A percentile compares a stretch with the other conserved stretches of the same genome.
Conservation (phyloP, 1,140 invertebrate species). For the Sycophaga agraensis region DNA sequence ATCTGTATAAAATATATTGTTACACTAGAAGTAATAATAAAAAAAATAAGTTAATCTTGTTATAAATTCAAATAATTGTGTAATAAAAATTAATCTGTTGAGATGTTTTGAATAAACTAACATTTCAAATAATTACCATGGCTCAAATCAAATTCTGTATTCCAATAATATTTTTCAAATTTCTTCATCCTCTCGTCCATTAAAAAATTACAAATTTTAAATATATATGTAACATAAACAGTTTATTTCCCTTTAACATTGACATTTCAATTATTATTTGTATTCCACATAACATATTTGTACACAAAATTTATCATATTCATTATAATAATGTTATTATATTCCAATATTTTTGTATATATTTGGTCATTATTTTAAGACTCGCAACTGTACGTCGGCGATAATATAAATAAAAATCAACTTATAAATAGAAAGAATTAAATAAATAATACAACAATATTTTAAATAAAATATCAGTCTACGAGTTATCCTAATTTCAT, state of each 20-base stretch:
- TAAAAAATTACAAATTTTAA: no score
- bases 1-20: slow-evolving; percentile 6
- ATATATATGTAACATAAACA: slow-evolving; percentile 19
- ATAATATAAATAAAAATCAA: no score
- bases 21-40: slow-evolving; percentile 6
- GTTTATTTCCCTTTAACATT: slow-evolving; percentile 8
- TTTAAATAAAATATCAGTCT: slow-evolving; percentile 21
- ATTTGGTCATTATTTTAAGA: no score
- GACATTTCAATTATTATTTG: neutral
- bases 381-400: no score
- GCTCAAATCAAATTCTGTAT: no score
- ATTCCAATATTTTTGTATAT: no score
- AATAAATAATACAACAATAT: slow-evolving; percentile 1
- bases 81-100: neutral
- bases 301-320: no score
- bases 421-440: neutral
- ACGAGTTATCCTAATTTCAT: no score
- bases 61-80: slow-evolving; percentile 2
- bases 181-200: no score
- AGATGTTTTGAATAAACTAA: neutral
- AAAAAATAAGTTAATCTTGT: neutral
- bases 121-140: neutral
- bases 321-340: no score
- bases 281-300: slow-evolving; percentile 11
- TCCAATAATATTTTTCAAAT: no score